Conservation (phyloP, 2,797 vertebrate genomes). For the Bovichtus variegatus region DNA sequence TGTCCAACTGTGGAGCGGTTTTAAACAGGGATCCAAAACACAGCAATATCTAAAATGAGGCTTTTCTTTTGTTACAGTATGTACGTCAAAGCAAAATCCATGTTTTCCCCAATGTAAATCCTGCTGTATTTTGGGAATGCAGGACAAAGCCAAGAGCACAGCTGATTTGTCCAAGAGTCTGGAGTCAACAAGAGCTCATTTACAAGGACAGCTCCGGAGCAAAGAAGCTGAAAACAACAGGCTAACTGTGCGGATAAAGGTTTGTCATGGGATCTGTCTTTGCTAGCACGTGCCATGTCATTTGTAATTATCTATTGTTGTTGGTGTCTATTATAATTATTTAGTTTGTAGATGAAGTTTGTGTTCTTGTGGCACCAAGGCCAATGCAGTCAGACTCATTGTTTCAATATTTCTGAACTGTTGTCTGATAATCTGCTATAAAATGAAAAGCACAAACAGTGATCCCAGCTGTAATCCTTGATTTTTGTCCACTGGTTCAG, state of each 20-base stretch:
- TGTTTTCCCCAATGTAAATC: neutral
- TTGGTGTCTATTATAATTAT: neutral
- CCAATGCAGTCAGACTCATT: neutral
- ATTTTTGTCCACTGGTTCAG: slow-evolving; percentile 68
- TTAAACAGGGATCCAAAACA: neutral
- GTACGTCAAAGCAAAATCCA: neutral
- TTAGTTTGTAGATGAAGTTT: neutral
- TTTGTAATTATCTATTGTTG: neutral
- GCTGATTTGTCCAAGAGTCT: slow-evolving; percentile 88
- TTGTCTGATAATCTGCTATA: neutral
- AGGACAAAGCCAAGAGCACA: slow-evolving; percentile 89
- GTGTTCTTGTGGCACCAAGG: neutral
- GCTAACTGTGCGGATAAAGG: slow-evolving; percentile 89
- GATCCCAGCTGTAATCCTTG: neutral
- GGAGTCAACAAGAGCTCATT: slow-evolving; percentile 88
- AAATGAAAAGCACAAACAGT: neutral
- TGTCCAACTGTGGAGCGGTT: neutral
- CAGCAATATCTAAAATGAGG: neutral
- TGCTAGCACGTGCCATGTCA: neutral
- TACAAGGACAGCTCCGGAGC: slow-evolving; percentile 90
- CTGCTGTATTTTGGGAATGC: slow-evolving; percentile 17
- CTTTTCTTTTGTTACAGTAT: neutral
- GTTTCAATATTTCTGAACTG: neutral
- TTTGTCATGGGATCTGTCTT: slow-evolving; percentile 54
- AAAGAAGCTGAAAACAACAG: slow-evolving; percentile 93